phyloP scores from a whole-genome alignment of 2,888 invertebrate species.

The Agonopterix subpropinquella region DNA sequence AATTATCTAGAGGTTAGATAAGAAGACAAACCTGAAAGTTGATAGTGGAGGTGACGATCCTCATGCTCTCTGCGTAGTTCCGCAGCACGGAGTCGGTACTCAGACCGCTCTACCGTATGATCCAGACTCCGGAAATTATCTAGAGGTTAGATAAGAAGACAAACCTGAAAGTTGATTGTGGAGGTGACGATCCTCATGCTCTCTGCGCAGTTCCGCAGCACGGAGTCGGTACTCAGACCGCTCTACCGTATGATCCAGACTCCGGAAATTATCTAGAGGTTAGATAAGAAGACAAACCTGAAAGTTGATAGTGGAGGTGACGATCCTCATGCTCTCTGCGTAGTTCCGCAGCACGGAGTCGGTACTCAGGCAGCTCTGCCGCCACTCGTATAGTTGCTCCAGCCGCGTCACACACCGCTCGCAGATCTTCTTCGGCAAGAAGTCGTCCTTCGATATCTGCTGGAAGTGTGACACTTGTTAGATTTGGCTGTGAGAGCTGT shows the following conservation, averaged over 20 bases:
- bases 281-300: conserved; percentile 62
- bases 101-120: conserved; percentile 27
- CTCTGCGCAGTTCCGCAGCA: conserved; percentile 68
- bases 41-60: neutral
- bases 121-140: too few relatives aligned
- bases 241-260: conserved; percentile 60
- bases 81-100: conserved; percentile 80
- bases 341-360: conserved; percentile 81
- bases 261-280: neutral
- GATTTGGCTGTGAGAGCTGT: neutral
- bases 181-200: conserved; percentile 62
- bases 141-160: conserved; percentile 6
- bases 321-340: conserved; percentile 80
- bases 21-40: neutral
- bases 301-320: conserved; percentile 80
- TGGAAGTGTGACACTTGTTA: conserved; percentile 27
- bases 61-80: conserved; percentile 33
- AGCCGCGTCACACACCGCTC: conserved; percentile 79
- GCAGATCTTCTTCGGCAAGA: conserved; percentile 82
- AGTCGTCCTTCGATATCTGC: conserved; percentile 84
- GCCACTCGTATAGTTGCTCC: conserved; percentile 82
- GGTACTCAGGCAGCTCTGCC: conserved; percentile 79
- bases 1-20: neutral
- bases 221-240: conserved; percentile 79
- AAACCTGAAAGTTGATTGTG: conserved; percentile 80